Evolutionary conservation across 2,797 vertebrate species (phyloP).

Genomic region (Cetoscarus ocellatus): DNA sequence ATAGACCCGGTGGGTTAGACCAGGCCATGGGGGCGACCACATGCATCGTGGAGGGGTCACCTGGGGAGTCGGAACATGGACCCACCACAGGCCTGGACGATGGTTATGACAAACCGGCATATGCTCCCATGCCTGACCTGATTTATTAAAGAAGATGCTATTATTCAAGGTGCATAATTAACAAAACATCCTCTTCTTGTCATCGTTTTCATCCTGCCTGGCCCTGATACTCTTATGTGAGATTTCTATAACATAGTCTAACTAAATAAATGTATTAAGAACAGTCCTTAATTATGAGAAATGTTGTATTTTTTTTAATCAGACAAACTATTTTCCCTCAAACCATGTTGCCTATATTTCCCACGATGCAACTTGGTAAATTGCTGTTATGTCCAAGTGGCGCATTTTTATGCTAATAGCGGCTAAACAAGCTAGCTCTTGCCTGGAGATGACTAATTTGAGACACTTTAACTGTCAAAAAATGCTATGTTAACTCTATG

Average conservation of each 20-base stretch:
- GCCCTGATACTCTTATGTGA: too few relatives aligned
- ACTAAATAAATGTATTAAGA: neutral
- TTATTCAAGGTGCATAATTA: too few relatives aligned
- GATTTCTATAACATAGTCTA: neutral
- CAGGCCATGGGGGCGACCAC: too few relatives aligned
- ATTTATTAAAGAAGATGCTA: too few relatives aligned
- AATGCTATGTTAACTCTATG: neutral
- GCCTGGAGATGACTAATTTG: neutral
- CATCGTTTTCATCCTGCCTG: too few relatives aligned
- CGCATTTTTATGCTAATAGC: neutral
- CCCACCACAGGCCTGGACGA: too few relatives aligned
- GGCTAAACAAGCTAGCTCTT: neutral
- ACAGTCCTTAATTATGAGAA: neutral
- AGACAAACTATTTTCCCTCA: neutral
- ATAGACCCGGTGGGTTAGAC: too few relatives aligned
- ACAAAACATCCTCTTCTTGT: too few relatives aligned
- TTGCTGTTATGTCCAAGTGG: neutral
- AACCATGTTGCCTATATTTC: neutral
- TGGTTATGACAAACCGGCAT: too few relatives aligned
- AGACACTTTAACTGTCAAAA: slow-evolving; percentile 1
- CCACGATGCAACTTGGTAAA: slow-evolving; percentile 2
- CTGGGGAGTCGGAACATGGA: too few relatives aligned
- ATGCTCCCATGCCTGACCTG: too few relatives aligned
- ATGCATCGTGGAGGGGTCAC: too few relatives aligned
- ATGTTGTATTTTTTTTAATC: neutral